Evolutionary conservation across 2,888 invertebrate species (phyloP), one percentile per base, ranked within the genome.

Genomic region (Drosophila pseudotalamancana): DNA sequence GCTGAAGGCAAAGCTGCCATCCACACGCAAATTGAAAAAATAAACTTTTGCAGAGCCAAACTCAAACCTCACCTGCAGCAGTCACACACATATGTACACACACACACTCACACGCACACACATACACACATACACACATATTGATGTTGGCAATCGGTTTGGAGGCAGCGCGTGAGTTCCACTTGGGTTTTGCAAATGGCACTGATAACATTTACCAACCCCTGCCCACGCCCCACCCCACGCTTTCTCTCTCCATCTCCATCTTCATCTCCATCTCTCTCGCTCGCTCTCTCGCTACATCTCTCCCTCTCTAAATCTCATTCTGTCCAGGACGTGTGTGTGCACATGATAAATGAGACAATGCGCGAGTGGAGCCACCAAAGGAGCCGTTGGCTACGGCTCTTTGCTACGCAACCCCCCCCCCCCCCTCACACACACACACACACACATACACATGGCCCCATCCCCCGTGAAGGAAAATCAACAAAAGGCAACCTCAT

Each of bases 311-410:
- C 49, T 40, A 21, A 32, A 53, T 42, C 73, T 53, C 42, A 31
- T 19, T 62, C 72, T 62, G 71, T 71, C 66, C 71, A 72, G 72
- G 63, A 53, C 59, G 62, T 53, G 69, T 66, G 63, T 78, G 70
- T 76, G 66, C 78, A 77, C 84, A 80, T 84, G 84, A 80, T 80
- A 80, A 84, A 80, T 81, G 80, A 72, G 72, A 84, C 84, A 84
- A 80, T 73, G 73, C 57, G 56, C 72, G 50, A 71, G 71, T 42
- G 64, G 75, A 67, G 64, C 63, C 53, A 56, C 40, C 54, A 68
- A 71, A 59, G 49, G 66, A 61, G 84, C 84, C 72, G 76, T 75
- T 81, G 81, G 72, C 72, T 72, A 70, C 53, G 55, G 59, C 51
- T 54, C 55, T 64, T 11, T 51, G 45, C 63, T 32, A 35, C 65